These are phyloP conservation scores for Sigmodon hispidus DNA, from an alignment of 2,113 vertebrate species.

Conservation along the genomic window DNA sequence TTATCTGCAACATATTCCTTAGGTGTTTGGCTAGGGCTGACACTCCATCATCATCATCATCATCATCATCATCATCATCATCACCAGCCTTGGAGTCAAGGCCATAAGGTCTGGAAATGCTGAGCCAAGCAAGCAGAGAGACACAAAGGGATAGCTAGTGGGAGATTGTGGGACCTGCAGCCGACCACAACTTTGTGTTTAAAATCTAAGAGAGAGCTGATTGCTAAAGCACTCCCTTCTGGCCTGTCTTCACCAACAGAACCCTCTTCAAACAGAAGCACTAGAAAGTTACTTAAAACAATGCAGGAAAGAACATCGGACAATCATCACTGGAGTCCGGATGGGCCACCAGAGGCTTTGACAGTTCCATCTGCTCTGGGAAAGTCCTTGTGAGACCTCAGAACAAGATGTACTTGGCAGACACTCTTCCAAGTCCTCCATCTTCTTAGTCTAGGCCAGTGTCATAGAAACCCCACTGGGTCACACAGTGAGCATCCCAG, in stretches of 20 bases:
- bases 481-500: not conserved
- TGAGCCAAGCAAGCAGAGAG: not conserved
- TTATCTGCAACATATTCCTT: not conserved
- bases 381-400: not conserved
- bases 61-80: not conserved
- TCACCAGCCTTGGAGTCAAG: not conserved
- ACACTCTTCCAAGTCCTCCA: not conserved
- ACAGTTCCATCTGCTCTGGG: not conserved
- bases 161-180: not conserved
- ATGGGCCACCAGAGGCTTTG: accelerated
- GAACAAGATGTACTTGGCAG: not conserved
- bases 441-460: not conserved
- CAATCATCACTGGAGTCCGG: no score
- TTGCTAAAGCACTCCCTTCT: not conserved
- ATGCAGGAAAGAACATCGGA: not conserved
- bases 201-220: not conserved
- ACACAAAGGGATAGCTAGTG: not conserved
- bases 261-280: conserved; percentile 8
- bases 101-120: not conserved
- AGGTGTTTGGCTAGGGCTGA: not conserved
- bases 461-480: not conserved
- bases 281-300: not conserved
- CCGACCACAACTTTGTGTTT: not conserved
- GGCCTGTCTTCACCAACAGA: not conserved
- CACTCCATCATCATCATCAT: not conserved